Evolutionary conservation across 2,888 invertebrate genomes (phyloP).

Genomic region (Frankliniella fusca): DNA sequence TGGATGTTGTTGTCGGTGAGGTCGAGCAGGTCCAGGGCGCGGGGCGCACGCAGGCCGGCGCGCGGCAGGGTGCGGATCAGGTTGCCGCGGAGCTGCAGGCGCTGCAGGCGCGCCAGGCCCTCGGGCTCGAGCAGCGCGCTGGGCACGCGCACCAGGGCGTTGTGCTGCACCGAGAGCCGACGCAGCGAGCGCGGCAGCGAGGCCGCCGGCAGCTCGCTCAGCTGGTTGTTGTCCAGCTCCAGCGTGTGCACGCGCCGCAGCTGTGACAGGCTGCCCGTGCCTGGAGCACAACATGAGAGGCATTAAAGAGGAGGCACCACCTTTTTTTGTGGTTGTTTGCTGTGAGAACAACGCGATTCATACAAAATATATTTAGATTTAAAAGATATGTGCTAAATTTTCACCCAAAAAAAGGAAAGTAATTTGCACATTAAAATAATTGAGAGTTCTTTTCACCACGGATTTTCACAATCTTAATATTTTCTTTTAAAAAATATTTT

Average conservation of each 20-base stretch:
- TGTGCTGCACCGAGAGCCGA: constrained; percentile 43
- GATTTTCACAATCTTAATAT: no score
- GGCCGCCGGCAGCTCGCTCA: constrained; percentile 41
- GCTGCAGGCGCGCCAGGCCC: constrained; percentile 59
- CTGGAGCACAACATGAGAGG: not conserved
- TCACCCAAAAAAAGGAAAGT: no score
- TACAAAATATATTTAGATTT: no score
- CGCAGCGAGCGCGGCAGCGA: constrained; percentile 42
- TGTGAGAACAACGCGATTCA: no score
- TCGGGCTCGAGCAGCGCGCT: constrained; percentile 38
- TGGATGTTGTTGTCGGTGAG: constrained; percentile 69
- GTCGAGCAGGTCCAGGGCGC: constrained; percentile 73
- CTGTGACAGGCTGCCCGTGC: constrained; percentile 34
- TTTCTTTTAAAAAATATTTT: no score
- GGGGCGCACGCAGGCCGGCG: constrained; percentile 50
- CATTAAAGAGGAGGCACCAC: no score
- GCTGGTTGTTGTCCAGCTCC: constrained; percentile 44
- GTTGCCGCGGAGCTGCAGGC: constrained; percentile 57
- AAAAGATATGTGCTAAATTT: no score
- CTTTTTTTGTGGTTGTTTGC: no score
- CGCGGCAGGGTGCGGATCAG: constrained; percentile 3
- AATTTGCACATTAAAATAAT: no score
- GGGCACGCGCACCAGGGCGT: constrained; percentile 42
- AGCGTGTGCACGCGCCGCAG: constrained; percentile 42
- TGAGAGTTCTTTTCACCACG: no score